phyloP scores from a whole-genome alignment of 1,140 invertebrate genomes.

The honey bee (Apis mellifera) region Amel_HAv3.1 CM009939.2:4133001-4133500 shows the following conservation, averaged over 20 bases:
- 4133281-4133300: background rate
- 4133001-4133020: background rate
- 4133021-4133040: conserved; percentile 48
- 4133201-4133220: too few relatives aligned
- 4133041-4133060: conserved; percentile 48
- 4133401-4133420: conserved; percentile 7
- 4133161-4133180: background rate
- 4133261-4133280: too few relatives aligned
- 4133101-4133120: conserved; percentile 46
- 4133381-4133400: background rate
- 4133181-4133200: background rate
- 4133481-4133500: background rate
- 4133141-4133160: conserved; percentile 51
- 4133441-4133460: background rate
- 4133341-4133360: conserved; percentile 10
- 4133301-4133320: background rate
- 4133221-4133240: too few relatives aligned
- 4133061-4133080: conserved; percentile 52
- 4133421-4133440: conserved; percentile 16
- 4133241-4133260: too few relatives aligned
- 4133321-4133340: too few relatives aligned
- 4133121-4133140: conserved; percentile 1
- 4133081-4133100: conserved; percentile 49
- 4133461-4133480: conserved; percentile 17
- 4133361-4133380: background rate